Percentiles rank a stretch among this genome's conserved stretches.
phyloP scores from a whole-genome alignment of 2,113 vertebrate species.

The Salminus brasiliensis region DNA sequence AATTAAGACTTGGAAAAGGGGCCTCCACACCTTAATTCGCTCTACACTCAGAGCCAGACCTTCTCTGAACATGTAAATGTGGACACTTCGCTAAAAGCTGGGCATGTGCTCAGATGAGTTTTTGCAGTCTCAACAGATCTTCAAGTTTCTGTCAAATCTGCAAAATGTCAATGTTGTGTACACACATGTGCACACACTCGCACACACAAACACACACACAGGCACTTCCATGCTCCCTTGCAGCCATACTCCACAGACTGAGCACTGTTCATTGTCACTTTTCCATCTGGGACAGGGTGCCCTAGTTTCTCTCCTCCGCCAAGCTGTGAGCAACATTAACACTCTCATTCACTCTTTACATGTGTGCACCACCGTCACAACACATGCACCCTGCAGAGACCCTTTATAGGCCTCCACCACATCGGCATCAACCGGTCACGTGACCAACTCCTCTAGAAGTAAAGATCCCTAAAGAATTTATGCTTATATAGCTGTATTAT shows the following conservation, averaged over 20 bases:
- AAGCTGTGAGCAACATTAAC: neutral
- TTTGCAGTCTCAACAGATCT: neutral
- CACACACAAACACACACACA: neutral
- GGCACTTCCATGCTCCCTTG: neutral
- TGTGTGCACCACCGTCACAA: neutral
- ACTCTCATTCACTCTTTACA: neutral
- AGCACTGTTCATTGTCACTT: constrained; percentile 17
- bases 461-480: too few species aligned
- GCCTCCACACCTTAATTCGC: neutral
- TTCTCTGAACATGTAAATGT: neutral
- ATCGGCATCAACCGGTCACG: too few species aligned
- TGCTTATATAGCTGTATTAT: too few species aligned
- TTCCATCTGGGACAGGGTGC: constrained; percentile 19
- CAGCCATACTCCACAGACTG: neutral
- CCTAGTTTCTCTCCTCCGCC: constrained; percentile 28
- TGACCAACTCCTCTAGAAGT: too few species aligned
- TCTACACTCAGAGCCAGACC: neutral
- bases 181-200: neutral
- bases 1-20: too few species aligned
- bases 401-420: neutral
- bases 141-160: neutral
- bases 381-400: neutral
- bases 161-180: neutral
- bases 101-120: neutral
- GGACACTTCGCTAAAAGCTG: neutral